phyloP scores from a whole-genome alignment of 2,888 invertebrate genomes.

The Sinodicranocentrus sp. region DNA sequence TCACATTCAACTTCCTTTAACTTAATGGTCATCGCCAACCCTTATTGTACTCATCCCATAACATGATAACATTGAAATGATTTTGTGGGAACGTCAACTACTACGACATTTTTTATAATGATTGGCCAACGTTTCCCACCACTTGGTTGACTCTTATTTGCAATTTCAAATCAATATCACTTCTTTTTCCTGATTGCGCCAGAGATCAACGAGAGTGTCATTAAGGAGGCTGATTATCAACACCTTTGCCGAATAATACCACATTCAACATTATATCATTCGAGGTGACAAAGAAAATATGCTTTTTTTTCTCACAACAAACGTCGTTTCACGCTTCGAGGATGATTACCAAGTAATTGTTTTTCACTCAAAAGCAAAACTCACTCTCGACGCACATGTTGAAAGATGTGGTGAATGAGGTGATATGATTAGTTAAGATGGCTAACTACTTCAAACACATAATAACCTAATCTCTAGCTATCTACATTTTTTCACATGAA shows the following conservation, averaged over 20 bases:
- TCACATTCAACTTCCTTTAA: neutral
- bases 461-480: no score
- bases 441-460: neutral
- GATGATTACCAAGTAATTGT: neutral
- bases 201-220: no score
- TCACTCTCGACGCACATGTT: no score
- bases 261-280: no score
- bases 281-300: neutral
- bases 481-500: no score
- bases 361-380: neutral
- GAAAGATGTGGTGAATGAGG: neutral
- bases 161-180: conserved; percentile 1
- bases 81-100: neutral
- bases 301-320: neutral
- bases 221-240: no score
- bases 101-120: neutral
- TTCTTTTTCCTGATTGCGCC: no score
- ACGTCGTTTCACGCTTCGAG: neutral
- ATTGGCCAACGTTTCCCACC: conserved; percentile 19
- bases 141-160: neutral
- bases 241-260: no score
- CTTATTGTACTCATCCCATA: no score
- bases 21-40: neutral
- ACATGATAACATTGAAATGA: no score
- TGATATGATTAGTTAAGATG: neutral